These are phyloP conservation scores for Phyllostomus hastatus DNA, from an alignment of 2,113 vertebrate genomes.

Conservation along the genomic window DNA sequence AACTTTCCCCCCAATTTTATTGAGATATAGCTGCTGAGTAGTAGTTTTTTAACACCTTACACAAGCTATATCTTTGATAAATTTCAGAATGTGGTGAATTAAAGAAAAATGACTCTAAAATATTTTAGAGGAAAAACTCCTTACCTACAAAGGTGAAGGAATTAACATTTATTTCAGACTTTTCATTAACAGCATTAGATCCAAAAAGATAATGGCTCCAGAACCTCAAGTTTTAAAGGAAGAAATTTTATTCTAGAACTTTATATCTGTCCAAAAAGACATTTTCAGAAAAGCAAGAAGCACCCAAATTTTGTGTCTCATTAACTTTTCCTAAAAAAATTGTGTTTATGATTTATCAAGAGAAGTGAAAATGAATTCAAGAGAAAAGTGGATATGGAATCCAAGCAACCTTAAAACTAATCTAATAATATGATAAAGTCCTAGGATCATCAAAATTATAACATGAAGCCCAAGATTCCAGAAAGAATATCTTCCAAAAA, in stretches of 20 bases:
- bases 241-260: not conserved
- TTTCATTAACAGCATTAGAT: not conserved
- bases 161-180: not conserved
- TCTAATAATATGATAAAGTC: not conserved
- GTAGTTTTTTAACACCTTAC: not conserved
- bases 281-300: not conserved
- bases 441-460: not conserved
- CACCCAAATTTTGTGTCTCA: not conserved
- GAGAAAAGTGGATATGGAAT: not conserved
- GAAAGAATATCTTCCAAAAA: not conserved
- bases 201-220: not conserved
- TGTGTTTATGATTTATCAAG: not conserved
- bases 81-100: not conserved
- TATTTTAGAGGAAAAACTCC: not conserved
- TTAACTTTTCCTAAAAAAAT: not conserved
- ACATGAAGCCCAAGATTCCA: not conserved
- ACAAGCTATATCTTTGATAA: not conserved
- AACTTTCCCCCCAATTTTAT: no score
- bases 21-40: not conserved
- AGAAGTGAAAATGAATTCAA: not conserved
- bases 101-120: not conserved
- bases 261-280: not conserved
- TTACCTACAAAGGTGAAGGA: not conserved
- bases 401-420: not conserved
- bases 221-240: not conserved